Evolutionary conservation across 2,888 invertebrate species (phyloP), one percentile per base, ranked within the genome.

Genomic region (Allacma fusca): DNA sequence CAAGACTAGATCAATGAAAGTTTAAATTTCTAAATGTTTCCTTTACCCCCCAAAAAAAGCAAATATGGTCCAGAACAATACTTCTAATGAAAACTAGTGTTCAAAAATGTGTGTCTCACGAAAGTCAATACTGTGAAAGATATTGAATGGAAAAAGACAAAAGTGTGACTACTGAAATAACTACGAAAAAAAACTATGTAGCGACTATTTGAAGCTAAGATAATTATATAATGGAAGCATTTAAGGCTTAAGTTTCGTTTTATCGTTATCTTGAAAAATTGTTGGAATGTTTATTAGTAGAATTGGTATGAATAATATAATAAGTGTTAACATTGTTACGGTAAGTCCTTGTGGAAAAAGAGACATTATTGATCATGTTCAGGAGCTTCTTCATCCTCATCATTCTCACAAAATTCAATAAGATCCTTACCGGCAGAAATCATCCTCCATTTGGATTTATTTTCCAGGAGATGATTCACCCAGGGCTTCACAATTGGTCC

Each of bases 361-460:
- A 62, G 23, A 4, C 9, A 50, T 50, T 50, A 50, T n/a, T 21
- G 19, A 24, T 62, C 62, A 23, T 62, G 7, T 16, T 67, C 29
- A 28, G 21, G n/a, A 29, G 13, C 28, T 2, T 7, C 5, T 12
- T 67, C 16, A 29, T 67, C 34, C 21, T 67, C 67, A 67, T 67
- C 67, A 21, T 67, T 67, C 24, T 62, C 62, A 67, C 29, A 29
- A 43, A 40, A 26, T 40, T 64, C 64, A 74, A 24, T 65, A 40
- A 65, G 7, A 19, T 43, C 29, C 82, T 81, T 81, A 84, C 84
- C 84, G 40, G 82, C 82, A 65, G 84, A 81, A 59, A 84, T 84
- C 83, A 83, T 82, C 78, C 82, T 79, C 84, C 84, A 84, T 77
- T 84, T 84, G 24, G 84, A 81, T 71, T 83, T 84, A 75, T 84